Base-by-base conservation (phyloP, 1,140 invertebrate species). In the Idris sp. region DNA sequence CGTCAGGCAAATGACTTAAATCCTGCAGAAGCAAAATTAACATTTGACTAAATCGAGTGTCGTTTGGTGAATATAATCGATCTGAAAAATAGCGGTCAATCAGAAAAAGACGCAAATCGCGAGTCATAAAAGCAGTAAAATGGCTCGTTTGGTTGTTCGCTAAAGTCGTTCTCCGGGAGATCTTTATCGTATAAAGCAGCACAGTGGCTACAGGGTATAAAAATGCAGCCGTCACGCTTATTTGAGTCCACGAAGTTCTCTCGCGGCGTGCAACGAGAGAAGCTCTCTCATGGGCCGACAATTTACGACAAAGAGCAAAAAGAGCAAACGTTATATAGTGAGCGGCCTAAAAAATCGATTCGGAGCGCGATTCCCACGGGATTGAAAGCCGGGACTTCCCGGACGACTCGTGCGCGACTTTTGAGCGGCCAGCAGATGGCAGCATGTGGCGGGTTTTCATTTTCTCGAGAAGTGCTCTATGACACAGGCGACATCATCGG, bases 371-470 rank as follows among this genome's bases (percentile, higher is more conserved):
- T 78, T 78, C 77, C 74, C 77, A 78, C 76, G 77, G 74, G 74
- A 80, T 8, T 72, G 71, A 72, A 78, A 54, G 44, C 30, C 28
- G 41, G 54, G 51, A 30, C 33, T 54, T 71, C 56, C 59, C 67
- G 38, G 40, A 15, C 61, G 61, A 15, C 43, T 58, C 48, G 74
- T 71, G 65, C 69, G 22, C 15, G 13, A 4, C 16, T n/a, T 19
- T 8, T 4, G 13, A 2, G 2, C 73, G 74, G 41, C 19, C n/a
- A n/a, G n/a, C 31, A 80, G 84, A 74, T 82, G 82, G 84, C 83
- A 81, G 84, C 81, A 85, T 26, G 73, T 79, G 78, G 78, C 71
- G 83, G 83, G 80, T 79, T 6, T 35, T 31, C 30, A 8, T 53
- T 67, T 54, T 56, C 53, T 67, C 61, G 19, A 35, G 43, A 6